Evolutionary conservation across 2,888 invertebrate species (phyloP).

Genomic region (Petrolisthes cinctipes): DNA sequence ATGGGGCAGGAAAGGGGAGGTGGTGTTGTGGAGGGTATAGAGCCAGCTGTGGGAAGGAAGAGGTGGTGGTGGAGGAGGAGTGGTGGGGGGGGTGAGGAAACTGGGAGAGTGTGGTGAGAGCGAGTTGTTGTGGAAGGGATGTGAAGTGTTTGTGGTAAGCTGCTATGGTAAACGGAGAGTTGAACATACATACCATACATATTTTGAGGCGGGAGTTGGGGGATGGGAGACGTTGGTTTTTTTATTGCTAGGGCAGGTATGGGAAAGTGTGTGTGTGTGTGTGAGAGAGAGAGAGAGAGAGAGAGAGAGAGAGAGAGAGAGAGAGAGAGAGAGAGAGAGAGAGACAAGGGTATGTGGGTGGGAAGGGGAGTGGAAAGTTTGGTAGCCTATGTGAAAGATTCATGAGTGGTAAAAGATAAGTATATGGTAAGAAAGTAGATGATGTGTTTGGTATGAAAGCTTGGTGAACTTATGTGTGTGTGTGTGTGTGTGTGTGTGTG

Average conservation of each 20-base stretch:
- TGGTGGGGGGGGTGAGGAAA: not conserved
- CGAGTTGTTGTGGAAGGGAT: not conserved
- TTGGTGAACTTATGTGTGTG: too few species aligned
- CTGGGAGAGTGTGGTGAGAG: not conserved
- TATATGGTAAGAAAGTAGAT: not conserved
- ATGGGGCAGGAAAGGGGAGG: not conserved
- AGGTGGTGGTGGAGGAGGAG: not conserved
- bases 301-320: slow-evolving; percentile 11
- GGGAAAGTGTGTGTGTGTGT: not conserved
- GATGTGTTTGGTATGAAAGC: not conserved
- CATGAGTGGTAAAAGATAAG: not conserved
- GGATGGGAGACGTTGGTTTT: too few species aligned
- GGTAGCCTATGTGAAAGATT: not conserved
- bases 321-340: slow-evolving; percentile 11
- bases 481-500: too few species aligned
- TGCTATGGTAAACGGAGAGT: not conserved
- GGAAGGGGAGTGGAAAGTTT: not conserved
- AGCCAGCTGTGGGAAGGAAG: not conserved
- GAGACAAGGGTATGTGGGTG: not conserved
- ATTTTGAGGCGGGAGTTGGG: not conserved
- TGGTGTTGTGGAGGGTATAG: not conserved
- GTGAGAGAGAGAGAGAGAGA: not conserved
- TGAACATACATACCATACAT: not conserved
- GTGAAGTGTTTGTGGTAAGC: not conserved
- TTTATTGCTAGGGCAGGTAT: not conserved